Conservation (phyloP, 2,888 invertebrate species). For the Pogonocherus hispidulus region DNA sequence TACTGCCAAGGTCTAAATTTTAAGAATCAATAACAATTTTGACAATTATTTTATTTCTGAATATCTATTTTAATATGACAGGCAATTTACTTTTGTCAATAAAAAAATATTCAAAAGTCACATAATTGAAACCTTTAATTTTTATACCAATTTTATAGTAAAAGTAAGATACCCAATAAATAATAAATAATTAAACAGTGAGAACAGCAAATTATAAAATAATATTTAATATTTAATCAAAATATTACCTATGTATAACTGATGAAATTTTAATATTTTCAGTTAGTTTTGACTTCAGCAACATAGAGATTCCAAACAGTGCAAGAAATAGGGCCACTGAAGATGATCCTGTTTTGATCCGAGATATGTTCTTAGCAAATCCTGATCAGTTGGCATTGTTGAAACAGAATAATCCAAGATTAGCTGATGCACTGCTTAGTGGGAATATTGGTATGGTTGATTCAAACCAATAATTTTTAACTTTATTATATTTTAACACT, state of each 20-base stretch:
- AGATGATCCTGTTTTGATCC: slow-evolving; percentile 87
- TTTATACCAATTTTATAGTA: not conserved
- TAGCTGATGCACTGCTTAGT: slow-evolving; percentile 91
- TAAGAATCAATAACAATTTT: too few relatives aligned
- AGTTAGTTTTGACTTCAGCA: slow-evolving; percentile 84
- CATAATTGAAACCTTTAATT: not conserved
- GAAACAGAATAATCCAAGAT: slow-evolving; percentile 92
- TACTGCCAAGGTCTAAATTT: slow-evolving; percentile 2
- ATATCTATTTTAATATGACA: too few relatives aligned
- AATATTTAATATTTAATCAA: too few relatives aligned
- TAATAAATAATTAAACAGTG: not conserved
- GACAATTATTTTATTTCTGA: too few relatives aligned
- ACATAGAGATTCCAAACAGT: slow-evolving; percentile 81
- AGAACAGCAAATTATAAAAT: not conserved
- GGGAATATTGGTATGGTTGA: slow-evolving; percentile 79
- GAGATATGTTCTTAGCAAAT: slow-evolving; percentile 89
- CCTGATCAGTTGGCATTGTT: slow-evolving; percentile 92
- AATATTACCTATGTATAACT: too few relatives aligned
- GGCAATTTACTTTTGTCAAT: not conserved
- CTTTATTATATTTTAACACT: slow-evolving; percentile 19
- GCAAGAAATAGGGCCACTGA: slow-evolving; percentile 69
- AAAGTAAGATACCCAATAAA: not conserved
- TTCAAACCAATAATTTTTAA: not conserved
- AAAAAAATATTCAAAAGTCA: not conserved
- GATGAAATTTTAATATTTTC: slow-evolving; percentile 47